Evolutionary conservation across 1,140 invertebrate species (phyloP).

Genomic region (Listronotus oregonensis): DNA sequence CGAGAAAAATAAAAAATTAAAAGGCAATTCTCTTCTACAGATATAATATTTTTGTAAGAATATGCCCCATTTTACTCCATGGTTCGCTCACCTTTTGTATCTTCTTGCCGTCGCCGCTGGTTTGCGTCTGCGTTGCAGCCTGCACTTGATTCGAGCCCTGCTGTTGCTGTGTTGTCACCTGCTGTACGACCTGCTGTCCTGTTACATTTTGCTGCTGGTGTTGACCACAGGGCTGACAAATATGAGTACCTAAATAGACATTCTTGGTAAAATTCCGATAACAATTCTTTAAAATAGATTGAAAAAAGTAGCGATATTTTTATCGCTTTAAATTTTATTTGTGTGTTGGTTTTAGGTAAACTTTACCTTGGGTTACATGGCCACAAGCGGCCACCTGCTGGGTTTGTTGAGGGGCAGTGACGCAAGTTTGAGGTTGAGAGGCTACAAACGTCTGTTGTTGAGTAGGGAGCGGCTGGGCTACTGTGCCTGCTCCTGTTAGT

Average conservation of each 20-base stretch:
- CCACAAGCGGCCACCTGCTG: slow-evolving; percentile 29
- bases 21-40: no score
- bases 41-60: no score
- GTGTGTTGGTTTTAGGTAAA: no score
- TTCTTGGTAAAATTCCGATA: background rate
- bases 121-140: slow-evolving; percentile 63
- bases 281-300: background rate
- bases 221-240: slow-evolving; percentile 49
- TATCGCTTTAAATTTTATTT: no score
- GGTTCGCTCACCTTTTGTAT: slow-evolving; percentile 31
- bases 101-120: slow-evolving; percentile 36
- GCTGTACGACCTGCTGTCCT: slow-evolving; percentile 43
- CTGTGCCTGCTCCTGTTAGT: slow-evolving; percentile 20
- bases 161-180: slow-evolving; percentile 37
- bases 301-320: background rate
- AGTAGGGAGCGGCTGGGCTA: slow-evolving; percentile 14
- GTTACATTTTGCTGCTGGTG: slow-evolving; percentile 43
- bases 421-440: slow-evolving; percentile 23
- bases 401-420: slow-evolving; percentile 10
- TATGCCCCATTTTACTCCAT: no score
- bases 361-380: slow-evolving; percentile 26
- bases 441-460: slow-evolving; percentile 21
- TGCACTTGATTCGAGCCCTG: slow-evolving; percentile 60
- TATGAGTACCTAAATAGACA: slow-evolving; percentile 14
- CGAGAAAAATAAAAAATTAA: no score